Conservation (phyloP, 2,113 vertebrate species). For the Epinephelus moara region DNA sequence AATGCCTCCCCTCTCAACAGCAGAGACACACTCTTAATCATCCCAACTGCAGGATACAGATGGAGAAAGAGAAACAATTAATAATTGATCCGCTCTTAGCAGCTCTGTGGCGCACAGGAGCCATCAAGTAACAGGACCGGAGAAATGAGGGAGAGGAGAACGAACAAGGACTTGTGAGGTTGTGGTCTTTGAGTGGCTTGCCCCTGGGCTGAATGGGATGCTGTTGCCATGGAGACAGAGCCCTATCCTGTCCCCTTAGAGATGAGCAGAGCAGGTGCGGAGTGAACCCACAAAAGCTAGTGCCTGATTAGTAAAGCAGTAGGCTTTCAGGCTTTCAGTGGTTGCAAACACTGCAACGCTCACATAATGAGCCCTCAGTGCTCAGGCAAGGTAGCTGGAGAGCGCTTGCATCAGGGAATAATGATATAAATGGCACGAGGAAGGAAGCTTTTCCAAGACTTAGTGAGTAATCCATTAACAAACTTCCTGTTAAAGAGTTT, state of each 20-base stretch:
- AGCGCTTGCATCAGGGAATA: conserved; percentile 29
- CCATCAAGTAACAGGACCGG: conserved; percentile 44
- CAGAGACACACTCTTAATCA: conserved; percentile 48
- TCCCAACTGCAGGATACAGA: conserved; percentile 52
- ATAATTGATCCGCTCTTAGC: conserved; percentile 81
- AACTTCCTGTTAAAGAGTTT: conserved; percentile 5
- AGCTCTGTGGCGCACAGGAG: conserved; percentile 49
- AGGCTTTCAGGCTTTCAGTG: conserved; percentile 55
- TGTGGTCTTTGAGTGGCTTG: conserved; percentile 71
- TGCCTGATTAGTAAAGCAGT: conserved; percentile 74
- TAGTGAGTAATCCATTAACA: conserved; percentile 21
- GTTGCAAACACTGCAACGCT: conserved; percentile 45
- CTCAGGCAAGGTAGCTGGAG: conserved; percentile 38
- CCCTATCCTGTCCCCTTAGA: conserved; percentile 68
- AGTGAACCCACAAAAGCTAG: conserved; percentile 68
- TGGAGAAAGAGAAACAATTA: conserved; percentile 56
- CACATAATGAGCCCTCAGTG: conserved; percentile 73
- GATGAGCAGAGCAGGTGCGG: conserved; percentile 78
- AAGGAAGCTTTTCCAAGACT: conserved; percentile 24
- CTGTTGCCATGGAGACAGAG: conserved; percentile 86
- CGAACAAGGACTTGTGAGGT: conserved; percentile 59
- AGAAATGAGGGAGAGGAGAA: conserved; percentile 60
- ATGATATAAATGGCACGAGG: conserved; percentile 35
- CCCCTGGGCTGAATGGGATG: conserved; percentile 77
- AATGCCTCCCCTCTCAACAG: conserved; percentile 11